Evolutionary conservation across 1,140 invertebrate genomes (phyloP).

Genomic region (Leptonema lineaticorne): DNA sequence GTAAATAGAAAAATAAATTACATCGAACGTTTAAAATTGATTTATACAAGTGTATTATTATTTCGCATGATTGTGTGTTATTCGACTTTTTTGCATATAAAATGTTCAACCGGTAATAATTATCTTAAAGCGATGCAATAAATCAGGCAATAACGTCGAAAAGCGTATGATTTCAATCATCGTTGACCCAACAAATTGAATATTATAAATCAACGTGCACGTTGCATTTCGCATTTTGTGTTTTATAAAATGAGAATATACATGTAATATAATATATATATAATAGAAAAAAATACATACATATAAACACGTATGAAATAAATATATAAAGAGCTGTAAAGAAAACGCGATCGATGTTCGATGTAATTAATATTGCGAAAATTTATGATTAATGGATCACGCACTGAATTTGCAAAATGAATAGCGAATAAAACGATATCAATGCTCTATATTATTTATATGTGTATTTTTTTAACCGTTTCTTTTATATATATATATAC

Average conservation of each 20-base stretch:
- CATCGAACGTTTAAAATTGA: too few relatives aligned
- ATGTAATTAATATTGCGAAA: background rate
- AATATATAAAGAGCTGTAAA: background rate
- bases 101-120: too few relatives aligned
- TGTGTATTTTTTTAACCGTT: too few relatives aligned
- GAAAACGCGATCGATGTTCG: background rate
- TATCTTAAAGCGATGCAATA: constrained; percentile 1
- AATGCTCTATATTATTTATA: too few relatives aligned
- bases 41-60: too few relatives aligned
- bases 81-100: too few relatives aligned
- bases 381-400: background rate
- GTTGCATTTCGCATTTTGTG: too few relatives aligned
- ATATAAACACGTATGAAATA: background rate
- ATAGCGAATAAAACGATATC: too few relatives aligned
- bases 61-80: too few relatives aligned
- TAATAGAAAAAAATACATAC: background rate
- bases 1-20: too few relatives aligned
- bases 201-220: background rate
- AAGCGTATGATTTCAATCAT: background rate
- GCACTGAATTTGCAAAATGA: background rate
- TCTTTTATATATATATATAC: too few relatives aligned
- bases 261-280: background rate
- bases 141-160: background rate
- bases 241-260: too few relatives aligned
- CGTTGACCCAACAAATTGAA: background rate